Evolutionary conservation across 1,140 invertebrate genomes (phyloP), one percentile per base, ranked within the genome.

Genomic region (Zophobas atratus): DNA sequence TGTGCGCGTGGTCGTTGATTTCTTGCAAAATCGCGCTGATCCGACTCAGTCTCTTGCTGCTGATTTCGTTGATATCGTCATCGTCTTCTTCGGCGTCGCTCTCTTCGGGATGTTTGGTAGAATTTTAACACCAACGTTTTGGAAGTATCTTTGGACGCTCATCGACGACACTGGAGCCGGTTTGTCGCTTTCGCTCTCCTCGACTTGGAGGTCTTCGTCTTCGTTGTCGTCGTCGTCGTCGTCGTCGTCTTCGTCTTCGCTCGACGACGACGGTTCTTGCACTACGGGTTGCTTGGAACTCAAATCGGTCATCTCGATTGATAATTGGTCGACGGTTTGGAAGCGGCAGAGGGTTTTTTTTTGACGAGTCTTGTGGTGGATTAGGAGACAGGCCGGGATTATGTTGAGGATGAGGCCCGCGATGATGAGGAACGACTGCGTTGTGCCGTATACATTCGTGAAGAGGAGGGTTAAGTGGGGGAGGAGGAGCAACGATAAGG

Each of bases 31-130:
- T 80, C 39, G 55, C 75, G 39, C 80, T 84, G 1, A 82, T 82
- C 49, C 51, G 79, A 43, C 82, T 83, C 35, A 83, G 57, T 56
- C 82, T 75, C 51, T 82, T 83, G 6, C 79, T 73, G 56, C 79
- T 72, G n/a, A 81, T 83, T 39, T 55, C 43, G 43, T 80, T 78
- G 49, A 72, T 75, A 36, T 81, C 75, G 4, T 71, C 20, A 20
- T 20, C 35, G 33, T 77, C 56, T 20, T 79, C 75, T 46, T 78
- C 72, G n/a, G 75, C 55, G 38, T 84, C 82, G 41, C 77, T 77
- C 80, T 82, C 82, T 80, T 84, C 82, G 81, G 82, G 35, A 84
- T 84, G 48, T 77, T 76, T 38, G 81, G 81, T 53, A 82, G 73
- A 67, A 82, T 82, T 39, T 55, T 81, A 6, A 82, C 80, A 39